These are phyloP conservation scores for Poecilia wingei DNA, from an alignment of 2,797 vertebrate genomes.

Conservation along the genomic window DNA sequence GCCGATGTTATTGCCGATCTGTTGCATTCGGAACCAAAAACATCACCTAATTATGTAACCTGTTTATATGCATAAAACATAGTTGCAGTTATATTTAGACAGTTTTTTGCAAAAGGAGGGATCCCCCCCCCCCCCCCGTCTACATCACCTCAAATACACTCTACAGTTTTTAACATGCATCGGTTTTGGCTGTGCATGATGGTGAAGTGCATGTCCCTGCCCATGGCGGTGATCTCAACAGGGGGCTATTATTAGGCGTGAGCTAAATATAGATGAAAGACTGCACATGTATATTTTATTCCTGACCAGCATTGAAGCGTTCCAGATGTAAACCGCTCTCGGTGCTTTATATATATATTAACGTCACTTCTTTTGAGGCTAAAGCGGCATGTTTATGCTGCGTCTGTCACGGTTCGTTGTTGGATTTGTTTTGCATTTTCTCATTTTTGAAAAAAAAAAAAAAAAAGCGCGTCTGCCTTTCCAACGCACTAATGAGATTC, in stretches of 20 bases:
- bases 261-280: slow-evolving; percentile 39
- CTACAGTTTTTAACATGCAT: neutral
- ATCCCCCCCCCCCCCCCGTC: too few species aligned
- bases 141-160: neutral
- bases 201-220: slow-evolving; percentile 3
- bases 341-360: neutral
- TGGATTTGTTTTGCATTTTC: slow-evolving; percentile 1
- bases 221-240: slow-evolving; percentile 4
- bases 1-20: too few species aligned
- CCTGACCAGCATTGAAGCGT: neutral
- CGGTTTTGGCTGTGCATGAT: slow-evolving; percentile 10
- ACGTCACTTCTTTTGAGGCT: slow-evolving; percentile 6
- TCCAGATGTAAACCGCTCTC: slow-evolving; percentile 3
- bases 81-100: neutral
- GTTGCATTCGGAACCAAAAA: neutral
- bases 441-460: slow-evolving; percentile 2
- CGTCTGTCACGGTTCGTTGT: slow-evolving; percentile 1
- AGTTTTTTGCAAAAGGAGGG: neutral
- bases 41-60: neutral
- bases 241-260: slow-evolving; percentile 17
- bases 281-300: slow-evolving; percentile 30
- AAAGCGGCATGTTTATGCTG: slow-evolving; percentile 3
- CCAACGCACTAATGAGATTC: slow-evolving; percentile 42
- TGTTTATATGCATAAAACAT: neutral
- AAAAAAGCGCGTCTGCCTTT: slow-evolving; percentile 12